Conservation (phyloP, 2,113 vertebrate genomes). For the Opisthocomus hoazin region DNA sequence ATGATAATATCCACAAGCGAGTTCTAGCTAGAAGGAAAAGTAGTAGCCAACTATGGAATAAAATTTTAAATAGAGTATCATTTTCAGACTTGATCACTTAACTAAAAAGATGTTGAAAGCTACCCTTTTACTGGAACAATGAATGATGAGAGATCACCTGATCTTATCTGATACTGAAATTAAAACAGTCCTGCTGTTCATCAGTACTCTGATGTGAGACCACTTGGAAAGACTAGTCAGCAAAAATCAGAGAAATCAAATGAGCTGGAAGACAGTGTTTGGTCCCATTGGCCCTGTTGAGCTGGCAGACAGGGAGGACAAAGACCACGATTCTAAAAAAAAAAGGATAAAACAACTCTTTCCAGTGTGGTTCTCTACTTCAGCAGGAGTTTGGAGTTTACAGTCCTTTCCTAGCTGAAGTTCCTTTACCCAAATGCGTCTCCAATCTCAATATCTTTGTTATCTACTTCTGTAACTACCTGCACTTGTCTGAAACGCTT, state of each 20-base stretch:
- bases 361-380: not conserved
- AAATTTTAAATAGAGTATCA: not conserved
- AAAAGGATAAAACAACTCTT: not conserved
- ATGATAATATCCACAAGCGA: not conserved
- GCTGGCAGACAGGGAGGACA: not conserved
- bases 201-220: not conserved
- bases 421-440: not conserved
- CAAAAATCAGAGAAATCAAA: not conserved
- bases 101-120: not conserved
- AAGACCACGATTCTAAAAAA: not conserved
- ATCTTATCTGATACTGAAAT: not conserved
- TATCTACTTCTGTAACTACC: not conserved
- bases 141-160: not conserved
- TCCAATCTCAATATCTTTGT: not conserved
- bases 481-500: not conserved
- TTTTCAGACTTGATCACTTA: not conserved
- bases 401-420: not conserved
- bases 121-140: not conserved
- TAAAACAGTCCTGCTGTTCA: not conserved
- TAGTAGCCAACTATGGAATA: not conserved
- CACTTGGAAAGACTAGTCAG: not conserved
- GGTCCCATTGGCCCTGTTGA: not conserved
- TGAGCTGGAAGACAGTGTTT: not conserved
- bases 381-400: not conserved
- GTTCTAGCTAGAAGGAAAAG: not conserved